Conservation (phyloP, 2,888 invertebrate genomes). For the Tachina fera region DNA sequence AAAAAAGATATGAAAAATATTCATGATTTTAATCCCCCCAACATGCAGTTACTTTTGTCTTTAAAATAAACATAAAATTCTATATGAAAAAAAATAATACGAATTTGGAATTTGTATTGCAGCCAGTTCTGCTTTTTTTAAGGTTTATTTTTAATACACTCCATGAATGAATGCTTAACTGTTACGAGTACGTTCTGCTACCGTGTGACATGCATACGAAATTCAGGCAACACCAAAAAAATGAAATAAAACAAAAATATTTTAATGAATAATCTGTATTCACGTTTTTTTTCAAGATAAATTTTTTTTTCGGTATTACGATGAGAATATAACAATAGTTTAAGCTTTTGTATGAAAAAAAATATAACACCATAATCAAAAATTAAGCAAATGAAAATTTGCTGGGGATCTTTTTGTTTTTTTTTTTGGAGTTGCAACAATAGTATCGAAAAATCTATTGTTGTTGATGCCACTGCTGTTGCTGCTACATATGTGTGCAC, state of each 20-base stretch:
- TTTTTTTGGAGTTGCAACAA: slow-evolving; percentile 42
- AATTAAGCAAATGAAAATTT: slow-evolving; percentile 67
- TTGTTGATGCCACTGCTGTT: slow-evolving; percentile 8
- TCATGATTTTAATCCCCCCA: slow-evolving; percentile 32
- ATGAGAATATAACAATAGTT: slow-evolving; percentile 44
- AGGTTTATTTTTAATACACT: slow-evolving; percentile 9
- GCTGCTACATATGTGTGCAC: slow-evolving; percentile 3
- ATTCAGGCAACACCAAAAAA: slow-evolving; percentile 58
- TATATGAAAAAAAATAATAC: slow-evolving; percentile 9
- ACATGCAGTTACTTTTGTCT: slow-evolving; percentile 34
- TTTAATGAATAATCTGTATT: slow-evolving; percentile 63
- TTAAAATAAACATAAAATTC: slow-evolving; percentile 12
- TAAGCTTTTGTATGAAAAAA: slow-evolving; percentile 7
- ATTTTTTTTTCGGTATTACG: slow-evolving; percentile 9
- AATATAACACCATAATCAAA: slow-evolving; percentile 32
- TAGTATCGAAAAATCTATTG: slow-evolving; percentile 55
- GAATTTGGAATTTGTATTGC: slow-evolving; percentile 38
- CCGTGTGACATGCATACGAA: slow-evolving; percentile 70
- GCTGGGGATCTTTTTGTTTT: slow-evolving; percentile 20
- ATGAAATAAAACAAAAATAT: slow-evolving; percentile 13
- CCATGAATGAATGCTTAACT: slow-evolving; percentile 62
- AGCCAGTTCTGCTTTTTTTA: background rate
- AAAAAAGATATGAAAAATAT: background rate
- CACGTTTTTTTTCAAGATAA: slow-evolving; percentile 22
- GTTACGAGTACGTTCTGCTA: slow-evolving; percentile 55